Base-by-base conservation (phyloP, 2,113 vertebrate genomes). In the Corythaeola cristata region DNA sequence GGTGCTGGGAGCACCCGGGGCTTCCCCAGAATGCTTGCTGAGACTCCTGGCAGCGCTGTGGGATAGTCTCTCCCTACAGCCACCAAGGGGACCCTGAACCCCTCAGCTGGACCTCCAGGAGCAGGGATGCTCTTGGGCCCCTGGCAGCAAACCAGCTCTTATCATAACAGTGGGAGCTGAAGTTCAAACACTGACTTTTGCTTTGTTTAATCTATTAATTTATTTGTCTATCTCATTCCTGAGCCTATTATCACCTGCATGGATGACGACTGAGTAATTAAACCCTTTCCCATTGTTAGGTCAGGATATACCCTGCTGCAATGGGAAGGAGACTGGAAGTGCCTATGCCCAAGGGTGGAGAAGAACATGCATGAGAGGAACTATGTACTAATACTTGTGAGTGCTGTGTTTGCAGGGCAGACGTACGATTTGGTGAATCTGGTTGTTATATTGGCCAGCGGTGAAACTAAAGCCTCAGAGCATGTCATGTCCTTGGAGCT, bases 1-100 rank as follows among this genome's bases (percentile, higher is more conserved):
- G 16, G 8, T 53, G 18, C 37, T 81, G 27, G 2, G 1, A 56
- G 69, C 45, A 60, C 41, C 6, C 0, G 1, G 24, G 39, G 17
- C 17, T 83, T 12, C 64, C 37, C 5, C 0, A 1, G 27, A 72
- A 24, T 32, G 19, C 41, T 56, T 62, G 52, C 35, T 53, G 9
- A 26, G 27, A 30, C 24, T 85, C 30, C 33, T 16, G 18, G 60
- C 44, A 59, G 35, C 2, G 12, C 79, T 85, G 14, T 35, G 27
- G n/a, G 27, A 30, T 20, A 59, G 49, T n/a, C 11, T 82, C 58
- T 80, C 28, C 28, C 24, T 10, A 27, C 12, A 73, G 68, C 39
- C 50, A 30, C 56, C 45, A 44, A 74, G 71, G 37, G 23, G 56
- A 53, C 33, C 28, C 41, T 71, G 41, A 72, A 74, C 12, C 23